These are phyloP conservation scores for Hypocryptadius cinnamomeus DNA, from an alignment of 2,113 vertebrate genomes.

Conservation along the genomic window DNA sequence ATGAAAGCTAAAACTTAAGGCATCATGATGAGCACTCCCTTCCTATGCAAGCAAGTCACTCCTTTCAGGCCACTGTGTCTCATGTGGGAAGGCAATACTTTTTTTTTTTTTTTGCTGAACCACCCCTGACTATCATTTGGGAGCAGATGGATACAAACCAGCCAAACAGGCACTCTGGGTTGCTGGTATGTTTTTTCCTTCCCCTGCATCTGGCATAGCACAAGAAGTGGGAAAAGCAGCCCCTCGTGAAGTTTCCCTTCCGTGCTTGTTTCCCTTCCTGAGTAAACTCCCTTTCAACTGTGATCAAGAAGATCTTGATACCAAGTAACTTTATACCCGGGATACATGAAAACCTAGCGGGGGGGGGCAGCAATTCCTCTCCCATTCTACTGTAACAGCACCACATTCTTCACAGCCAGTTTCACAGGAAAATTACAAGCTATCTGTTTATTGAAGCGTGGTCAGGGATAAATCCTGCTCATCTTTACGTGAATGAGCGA, in stretches of 20 bases:
- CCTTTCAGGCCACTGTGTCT: background rate
- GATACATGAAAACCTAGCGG: background rate
- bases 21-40: background rate
- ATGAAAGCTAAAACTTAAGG: background rate
- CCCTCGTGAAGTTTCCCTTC: background rate
- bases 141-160: background rate
- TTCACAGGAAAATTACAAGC: slow-evolving; percentile 3
- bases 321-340: background rate
- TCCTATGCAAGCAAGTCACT: background rate
- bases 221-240: background rate
- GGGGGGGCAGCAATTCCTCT: background rate
- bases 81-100: background rate
- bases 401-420: background rate
- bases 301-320: background rate
- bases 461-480: background rate
- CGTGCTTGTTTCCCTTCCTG: background rate
- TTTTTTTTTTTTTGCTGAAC: background rate
- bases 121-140: background rate
- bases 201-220: background rate
- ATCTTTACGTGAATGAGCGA: background rate
- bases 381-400: background rate
- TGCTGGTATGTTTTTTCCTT: background rate
- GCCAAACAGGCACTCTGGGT: background rate
- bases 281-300: background rate
- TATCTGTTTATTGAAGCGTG: background rate